These are phyloP conservation scores for Phalanger gymnotis DNA, from an alignment of 2,797 vertebrate species.

Conservation along the genomic window DNA sequence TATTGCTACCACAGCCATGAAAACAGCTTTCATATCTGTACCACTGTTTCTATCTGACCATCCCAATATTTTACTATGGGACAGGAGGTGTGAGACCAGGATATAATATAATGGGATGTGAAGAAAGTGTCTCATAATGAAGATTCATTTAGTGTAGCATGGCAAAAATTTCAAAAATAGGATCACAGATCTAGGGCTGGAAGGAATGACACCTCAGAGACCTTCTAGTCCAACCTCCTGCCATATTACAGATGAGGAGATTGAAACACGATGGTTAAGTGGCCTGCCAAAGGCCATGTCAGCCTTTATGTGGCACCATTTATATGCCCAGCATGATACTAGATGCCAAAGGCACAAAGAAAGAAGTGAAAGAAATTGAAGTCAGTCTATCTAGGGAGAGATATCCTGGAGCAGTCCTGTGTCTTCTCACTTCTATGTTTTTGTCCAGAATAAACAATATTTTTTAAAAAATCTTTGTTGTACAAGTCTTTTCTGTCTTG, in stretches of 20 bases:
- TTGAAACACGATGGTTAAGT: not conserved
- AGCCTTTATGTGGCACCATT: not conserved
- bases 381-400: not conserved
- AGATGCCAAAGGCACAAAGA: not conserved
- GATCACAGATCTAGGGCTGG: not conserved
- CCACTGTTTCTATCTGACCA: not conserved
- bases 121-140: not conserved
- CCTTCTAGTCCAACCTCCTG: not conserved
- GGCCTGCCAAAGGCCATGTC: not conserved
- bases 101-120: not conserved
- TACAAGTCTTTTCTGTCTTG: not conserved
- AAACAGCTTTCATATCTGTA: not conserved
- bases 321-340: not conserved
- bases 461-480: not conserved
- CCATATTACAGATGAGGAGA: not conserved
- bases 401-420: not conserved
- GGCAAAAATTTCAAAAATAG: not conserved
- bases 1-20: conserved; percentile 22
- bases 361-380: not conserved
- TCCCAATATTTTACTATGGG: not conserved
- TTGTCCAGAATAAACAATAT: not conserved
- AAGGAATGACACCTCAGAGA: not conserved
- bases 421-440: not conserved
- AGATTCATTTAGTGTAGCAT: not conserved
- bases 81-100: not conserved